phyloP scores from a whole-genome alignment of 1,140 invertebrate genomes.

The Halotydeus destructor region DNA sequence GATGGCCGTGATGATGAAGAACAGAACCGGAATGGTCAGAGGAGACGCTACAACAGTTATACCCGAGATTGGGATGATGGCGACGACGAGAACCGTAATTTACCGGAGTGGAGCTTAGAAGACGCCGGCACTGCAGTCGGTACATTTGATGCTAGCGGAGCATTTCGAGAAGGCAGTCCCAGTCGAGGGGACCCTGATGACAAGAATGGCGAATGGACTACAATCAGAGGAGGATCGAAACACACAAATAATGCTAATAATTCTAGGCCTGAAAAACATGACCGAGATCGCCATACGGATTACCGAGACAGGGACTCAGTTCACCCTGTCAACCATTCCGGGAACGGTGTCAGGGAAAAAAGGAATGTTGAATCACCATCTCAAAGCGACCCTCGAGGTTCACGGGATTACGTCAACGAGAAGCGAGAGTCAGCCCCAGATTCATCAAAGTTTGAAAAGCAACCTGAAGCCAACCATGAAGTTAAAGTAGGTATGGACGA shows the following conservation, averaged over 20 bases:
- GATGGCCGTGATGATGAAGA: neutral
- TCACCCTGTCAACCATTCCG: too few species aligned
- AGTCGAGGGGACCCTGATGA: conserved; percentile 7
- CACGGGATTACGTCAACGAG: too few species aligned
- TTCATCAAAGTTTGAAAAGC: too few species aligned
- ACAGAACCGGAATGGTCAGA: conserved; percentile 1
- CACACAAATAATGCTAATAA: conserved; percentile 2
- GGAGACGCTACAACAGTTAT: neutral
- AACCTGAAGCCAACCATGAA: too few species aligned
- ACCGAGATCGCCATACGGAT: neutral
- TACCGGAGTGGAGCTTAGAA: conserved; percentile 28
- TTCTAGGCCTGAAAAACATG: neutral
- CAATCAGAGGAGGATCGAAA: conserved; percentile 12
- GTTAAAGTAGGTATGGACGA: too few species aligned
- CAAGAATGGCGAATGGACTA: conserved; percentile 24
- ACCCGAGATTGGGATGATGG: conserved; percentile 5
- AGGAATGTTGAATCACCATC: too few species aligned
- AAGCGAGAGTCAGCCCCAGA: too few species aligned
- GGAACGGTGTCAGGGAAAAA: too few species aligned
- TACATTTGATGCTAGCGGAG: conserved; percentile 62
- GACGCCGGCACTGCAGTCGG: conserved; percentile 35
- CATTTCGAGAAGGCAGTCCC: conserved; percentile 33
- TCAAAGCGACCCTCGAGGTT: too few species aligned
- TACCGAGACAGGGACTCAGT: too few species aligned
- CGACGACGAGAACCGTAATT: conserved; percentile 12